Base-by-base conservation (phyloP, 2,888 invertebrate species). In the Xanthorhoe designata region DNA sequence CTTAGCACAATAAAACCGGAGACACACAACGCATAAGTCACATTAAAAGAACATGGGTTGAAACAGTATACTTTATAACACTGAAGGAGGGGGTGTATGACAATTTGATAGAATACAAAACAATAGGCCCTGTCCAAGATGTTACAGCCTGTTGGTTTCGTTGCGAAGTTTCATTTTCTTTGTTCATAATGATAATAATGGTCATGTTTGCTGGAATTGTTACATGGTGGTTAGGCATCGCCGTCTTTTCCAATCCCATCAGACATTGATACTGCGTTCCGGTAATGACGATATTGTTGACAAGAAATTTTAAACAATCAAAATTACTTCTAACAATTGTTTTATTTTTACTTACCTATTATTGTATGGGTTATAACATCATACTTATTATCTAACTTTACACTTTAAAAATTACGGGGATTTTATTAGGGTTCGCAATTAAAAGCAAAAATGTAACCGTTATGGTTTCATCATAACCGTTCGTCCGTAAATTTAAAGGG, bases 91-190 rank as follows among this genome's bases (percentile, higher is more conserved):
- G 78, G 66, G 74, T 75, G 76, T 82, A 84, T 88, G 89, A 89
- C 88, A 90, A 89, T 90, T 89, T 91, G 89, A 87, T 89, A 84
- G 80, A 73, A 82, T 77, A 72, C 75, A 69, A 81, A 87, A 92
- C 92, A 92, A 91, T 92, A 81, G 88, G n/a, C 67, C 60, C 71
- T 75, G 86, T 83, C 87, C 86, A 79, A 90, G 88, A 86, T 80
- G 76, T 91, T 77, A 89, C 89, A 90, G 80, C 83, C 82, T 82
- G 92, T 87, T 92, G 92, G 77, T 69, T 86, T 69, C 71, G 78
- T 92, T 92, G 91, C 91, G 88, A 77, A 86, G 88, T 91, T 90
- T 91, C 91, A 89, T 91, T 81, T 79, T 79, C 85, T 87, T 88
- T 87, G 88, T 86, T 83, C 84, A 74, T 86, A 85, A 85, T 85